Percentiles rank a stretch among this genome's conserved stretches.
Evolutionary conservation across 2,888 invertebrate species (phyloP).

Genomic region (Drosophila nigricruria): DNA sequence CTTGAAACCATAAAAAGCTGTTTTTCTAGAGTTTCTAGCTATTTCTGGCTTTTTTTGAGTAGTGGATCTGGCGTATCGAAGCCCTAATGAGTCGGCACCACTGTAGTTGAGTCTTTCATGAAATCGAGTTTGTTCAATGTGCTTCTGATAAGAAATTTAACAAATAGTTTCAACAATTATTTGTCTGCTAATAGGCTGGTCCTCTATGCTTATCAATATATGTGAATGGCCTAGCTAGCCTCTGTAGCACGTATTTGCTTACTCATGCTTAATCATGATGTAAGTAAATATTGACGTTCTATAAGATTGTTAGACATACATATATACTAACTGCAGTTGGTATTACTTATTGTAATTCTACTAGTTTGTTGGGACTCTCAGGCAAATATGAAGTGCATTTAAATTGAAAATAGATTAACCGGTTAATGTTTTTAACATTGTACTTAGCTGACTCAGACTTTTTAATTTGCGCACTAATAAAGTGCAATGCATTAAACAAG

Average conservation of each 20-base stretch:
- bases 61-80: too few relatives aligned
- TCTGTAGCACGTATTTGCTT: constrained; percentile 21
- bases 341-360: neutral
- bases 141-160: constrained; percentile 20
- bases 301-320: too few relatives aligned
- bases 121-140: constrained; percentile 23
- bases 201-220: constrained; percentile 26
- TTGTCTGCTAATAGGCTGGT: constrained; percentile 5
- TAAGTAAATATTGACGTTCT: too few relatives aligned
- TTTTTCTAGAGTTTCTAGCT: too few relatives aligned
- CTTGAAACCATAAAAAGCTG: too few relatives aligned
- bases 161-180: constrained; percentile 12
- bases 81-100: too few relatives aligned
- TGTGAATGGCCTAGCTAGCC: neutral
- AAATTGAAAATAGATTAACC: neutral
- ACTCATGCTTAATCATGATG: constrained; percentile 29
- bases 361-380: neutral
- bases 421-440: neutral
- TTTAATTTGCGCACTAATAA: neutral
- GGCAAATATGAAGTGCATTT: neutral
- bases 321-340: constrained; percentile 21
- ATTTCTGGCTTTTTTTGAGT: too few relatives aligned
- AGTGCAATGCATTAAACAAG: neutral
- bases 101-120: neutral
- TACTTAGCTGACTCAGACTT: constrained; percentile 1